Evolutionary conservation across 30 jellyfish, hydroid and myxozoan species (phyloP).

Genomic region (Calvadosia cruxmelitensis): DNA sequence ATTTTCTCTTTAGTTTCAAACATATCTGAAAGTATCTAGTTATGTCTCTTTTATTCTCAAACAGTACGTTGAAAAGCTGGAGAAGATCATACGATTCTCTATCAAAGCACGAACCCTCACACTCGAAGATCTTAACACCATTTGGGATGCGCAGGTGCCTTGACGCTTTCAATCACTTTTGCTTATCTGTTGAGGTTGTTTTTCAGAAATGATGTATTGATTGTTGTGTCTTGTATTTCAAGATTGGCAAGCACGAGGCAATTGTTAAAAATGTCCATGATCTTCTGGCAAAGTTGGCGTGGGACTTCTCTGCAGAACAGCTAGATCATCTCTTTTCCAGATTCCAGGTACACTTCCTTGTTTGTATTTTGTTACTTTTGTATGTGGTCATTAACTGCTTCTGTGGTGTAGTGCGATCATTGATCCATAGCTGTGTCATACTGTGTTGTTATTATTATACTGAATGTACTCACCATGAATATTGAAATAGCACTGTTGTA

Average conservation of each 20-base stretch:
- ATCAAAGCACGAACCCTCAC: conserved; percentile 83
- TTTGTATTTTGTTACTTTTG: no score
- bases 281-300: conserved; percentile 82
- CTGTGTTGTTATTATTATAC: no score
- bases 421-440: no score
- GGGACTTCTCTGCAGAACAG: conserved; percentile 99
- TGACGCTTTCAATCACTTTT: background rate
- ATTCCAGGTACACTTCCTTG: conserved; percentile 97
- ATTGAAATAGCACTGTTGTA: no score
- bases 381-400: no score
- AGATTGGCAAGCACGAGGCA: conserved; percentile 92
- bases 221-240: background rate
- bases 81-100: conserved; percentile 78
- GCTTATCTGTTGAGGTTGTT: background rate
- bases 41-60: no score
- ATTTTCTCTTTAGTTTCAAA: no score
- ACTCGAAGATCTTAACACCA: conserved; percentile 76
- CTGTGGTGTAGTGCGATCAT: no score
- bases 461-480: no score
- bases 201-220: background rate
- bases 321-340: conserved; percentile 88
- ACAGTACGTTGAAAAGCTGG: conserved; percentile 92
- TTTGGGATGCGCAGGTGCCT: conserved; percentile 84
- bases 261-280: conserved; percentile 90
- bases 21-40: background rate